These are phyloP conservation scores for Eurypyga helias DNA, from an alignment of 2,113 vertebrate species.

Conservation along the genomic window DNA sequence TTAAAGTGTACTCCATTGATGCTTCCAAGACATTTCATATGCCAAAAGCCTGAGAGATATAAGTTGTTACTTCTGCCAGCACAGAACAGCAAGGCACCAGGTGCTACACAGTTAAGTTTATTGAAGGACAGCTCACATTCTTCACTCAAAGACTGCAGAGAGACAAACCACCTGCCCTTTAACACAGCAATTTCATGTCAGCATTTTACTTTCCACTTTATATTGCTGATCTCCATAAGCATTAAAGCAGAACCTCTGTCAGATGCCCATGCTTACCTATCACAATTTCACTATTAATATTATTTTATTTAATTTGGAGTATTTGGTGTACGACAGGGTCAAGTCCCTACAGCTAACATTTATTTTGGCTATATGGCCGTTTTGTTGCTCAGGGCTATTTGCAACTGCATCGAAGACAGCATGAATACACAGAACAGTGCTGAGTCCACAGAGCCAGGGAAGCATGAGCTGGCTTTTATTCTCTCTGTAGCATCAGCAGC, in stretches of 20 bases:
- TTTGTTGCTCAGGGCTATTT: slow-evolving; percentile 1
- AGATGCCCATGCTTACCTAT: background rate
- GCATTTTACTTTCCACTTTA: background rate
- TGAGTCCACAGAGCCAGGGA: slow-evolving; percentile 28
- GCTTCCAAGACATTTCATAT: background rate
- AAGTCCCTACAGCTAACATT: background rate
- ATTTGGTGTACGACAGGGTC: background rate
- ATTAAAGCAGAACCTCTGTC: background rate
- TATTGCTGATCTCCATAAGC: background rate
- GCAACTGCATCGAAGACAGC: background rate
- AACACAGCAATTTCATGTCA: background rate
- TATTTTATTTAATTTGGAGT: background rate
- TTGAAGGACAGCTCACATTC: background rate
- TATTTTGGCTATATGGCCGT: background rate
- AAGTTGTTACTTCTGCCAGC: background rate
- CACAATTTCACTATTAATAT: background rate
- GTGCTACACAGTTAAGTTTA: background rate
- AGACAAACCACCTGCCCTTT: background rate
- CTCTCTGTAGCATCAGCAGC: slow-evolving; percentile 25
- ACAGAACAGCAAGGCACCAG: background rate
- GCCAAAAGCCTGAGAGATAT: background rate
- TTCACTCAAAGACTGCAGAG: background rate
- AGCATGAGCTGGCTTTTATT: background rate
- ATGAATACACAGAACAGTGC: slow-evolving; percentile 23
- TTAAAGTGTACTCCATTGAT: background rate